Evolutionary conservation across 2,797 vertebrate species (phyloP), one percentile per base, ranked within the genome.

Genomic region (Enteromius unitaeniatus): DNA sequence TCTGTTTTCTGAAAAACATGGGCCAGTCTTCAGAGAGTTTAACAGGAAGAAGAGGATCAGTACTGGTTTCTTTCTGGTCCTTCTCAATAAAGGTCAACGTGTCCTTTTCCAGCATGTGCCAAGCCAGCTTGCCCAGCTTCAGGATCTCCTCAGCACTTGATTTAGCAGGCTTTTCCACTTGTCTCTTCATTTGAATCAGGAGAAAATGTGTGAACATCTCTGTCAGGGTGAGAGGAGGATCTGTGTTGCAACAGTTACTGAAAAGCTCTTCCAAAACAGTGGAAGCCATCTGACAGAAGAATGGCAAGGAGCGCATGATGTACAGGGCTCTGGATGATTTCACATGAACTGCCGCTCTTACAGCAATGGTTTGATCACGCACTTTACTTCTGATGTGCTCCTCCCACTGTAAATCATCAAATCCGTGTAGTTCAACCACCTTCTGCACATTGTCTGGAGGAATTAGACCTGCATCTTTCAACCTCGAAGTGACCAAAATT

Each of bases 371-470:
- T 51, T 62, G 8, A n/a, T 83, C 17, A 23, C 3, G 2, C 21
- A 55, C 45, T 37, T 13, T 45, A 62, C 72, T 76, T 65, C 14
- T 82, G 72, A 76, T 10, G 26, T 55, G 37, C 28, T 76, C 62
- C 23, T 83, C 72, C 62, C 73, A 76, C n/a, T 83, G 21, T 13
- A 68, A 64, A 28, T 68, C 81, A 55, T 68, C 81, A 55, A 76
- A 31, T 17, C 72, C 72, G 23, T 67, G 47, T 23, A 76, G 37
- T 51, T 82, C 72, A 64, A 76, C 60, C 70, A 64, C 21, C 37
- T n/a, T 42, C 45, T 82, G 81, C 3, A 82, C 5, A 51, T 55
- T 19, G 53, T 67, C 37, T 37, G 19, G 19, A 67, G 58, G 60
- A 73, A 82, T 76, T 3, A 76, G 23, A 82, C n/a, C 21, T 51